phyloP scores from a whole-genome alignment of 2,113 vertebrate genomes.

The Anhinga rufa region DNA sequence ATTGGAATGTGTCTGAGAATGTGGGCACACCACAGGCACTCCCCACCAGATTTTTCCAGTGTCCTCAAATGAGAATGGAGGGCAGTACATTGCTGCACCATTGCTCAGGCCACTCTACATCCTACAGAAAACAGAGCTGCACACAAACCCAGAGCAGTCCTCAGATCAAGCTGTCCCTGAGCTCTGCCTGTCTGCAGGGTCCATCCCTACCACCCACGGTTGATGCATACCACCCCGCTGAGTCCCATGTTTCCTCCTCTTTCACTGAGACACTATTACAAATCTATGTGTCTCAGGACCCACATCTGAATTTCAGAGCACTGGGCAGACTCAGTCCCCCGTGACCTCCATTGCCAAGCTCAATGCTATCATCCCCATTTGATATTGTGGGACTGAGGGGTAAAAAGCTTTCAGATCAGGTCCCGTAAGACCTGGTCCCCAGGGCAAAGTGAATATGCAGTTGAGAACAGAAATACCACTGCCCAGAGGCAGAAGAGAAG shows the following conservation, averaged over 20 bases:
- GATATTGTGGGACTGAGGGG: neutral
- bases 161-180: neutral
- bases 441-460: neutral
- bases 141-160: neutral
- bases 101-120: neutral
- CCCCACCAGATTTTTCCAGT: neutral
- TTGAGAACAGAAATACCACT: neutral
- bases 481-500: neutral
- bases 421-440: neutral
- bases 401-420: neutral
- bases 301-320: neutral
- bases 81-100: neutral
- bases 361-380: neutral
- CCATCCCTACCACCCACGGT: accelerated
- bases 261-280: neutral
- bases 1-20: neutral
- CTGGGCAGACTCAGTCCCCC: neutral
- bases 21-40: neutral
- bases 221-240: accelerated
- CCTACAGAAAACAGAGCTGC: neutral
- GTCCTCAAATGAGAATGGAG: neutral
- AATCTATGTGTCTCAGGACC: neutral
- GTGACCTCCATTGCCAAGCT: neutral
- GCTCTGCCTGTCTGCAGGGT: neutral
- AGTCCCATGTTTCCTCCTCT: neutral